Percentiles rank a stretch among this genome's conserved stretches.
Conservation (phyloP, 2,888 invertebrate species). For the Penaeus monodon region DNA sequence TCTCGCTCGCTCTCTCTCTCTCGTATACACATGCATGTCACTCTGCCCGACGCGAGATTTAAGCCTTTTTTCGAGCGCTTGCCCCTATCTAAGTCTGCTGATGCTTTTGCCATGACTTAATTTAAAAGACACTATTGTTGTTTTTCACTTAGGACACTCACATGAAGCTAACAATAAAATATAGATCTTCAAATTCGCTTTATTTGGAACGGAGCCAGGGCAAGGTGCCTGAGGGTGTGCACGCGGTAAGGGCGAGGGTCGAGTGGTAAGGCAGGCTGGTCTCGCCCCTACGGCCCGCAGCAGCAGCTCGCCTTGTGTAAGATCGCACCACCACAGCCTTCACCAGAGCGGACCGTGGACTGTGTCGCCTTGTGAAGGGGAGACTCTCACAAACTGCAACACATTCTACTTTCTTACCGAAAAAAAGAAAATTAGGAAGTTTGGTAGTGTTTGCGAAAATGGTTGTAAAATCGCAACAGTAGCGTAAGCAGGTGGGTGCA, state of each 20-base stretch:
- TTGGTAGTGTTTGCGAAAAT: no score
- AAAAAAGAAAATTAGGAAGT: no score
- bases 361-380: no score
- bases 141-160: slow-evolving; percentile 26
- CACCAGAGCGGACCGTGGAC: slow-evolving; percentile 14
- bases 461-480: not conserved
- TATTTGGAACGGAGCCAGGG: slow-evolving; percentile 53
- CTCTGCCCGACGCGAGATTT: no score
- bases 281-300: slow-evolving; percentile 42
- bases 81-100: no score
- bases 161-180: slow-evolving; percentile 36
- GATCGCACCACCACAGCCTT: slow-evolving; percentile 30
- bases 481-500: not conserved
- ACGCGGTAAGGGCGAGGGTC: slow-evolving; percentile 49
- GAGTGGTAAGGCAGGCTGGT: slow-evolving; percentile 23
- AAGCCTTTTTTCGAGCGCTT: no score
- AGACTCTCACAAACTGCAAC: no score
- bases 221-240: slow-evolving; percentile 37
- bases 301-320: slow-evolving; percentile 44
- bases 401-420: no score
- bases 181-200: slow-evolving; percentile 47
- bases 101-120: not conserved
- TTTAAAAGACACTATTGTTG: not conserved
- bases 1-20: not conserved
- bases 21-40: no score